Percentiles rank a stretch among this genome's conserved stretches.
Conservation (phyloP, 1,140 invertebrate genomes). For the Zaprionus nigranus region DNA sequence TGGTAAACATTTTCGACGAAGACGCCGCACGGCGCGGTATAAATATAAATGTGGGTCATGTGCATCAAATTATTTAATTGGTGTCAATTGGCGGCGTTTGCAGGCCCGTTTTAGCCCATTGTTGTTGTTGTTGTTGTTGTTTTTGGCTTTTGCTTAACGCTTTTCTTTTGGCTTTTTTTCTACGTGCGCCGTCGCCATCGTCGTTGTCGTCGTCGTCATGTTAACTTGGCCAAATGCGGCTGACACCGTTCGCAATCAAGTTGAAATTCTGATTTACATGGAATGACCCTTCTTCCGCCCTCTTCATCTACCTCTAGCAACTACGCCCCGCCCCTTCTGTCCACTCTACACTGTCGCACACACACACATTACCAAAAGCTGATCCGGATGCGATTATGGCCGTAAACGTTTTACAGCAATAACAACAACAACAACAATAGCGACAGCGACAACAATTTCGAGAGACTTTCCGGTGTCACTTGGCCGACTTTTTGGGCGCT, state of each 20-base stretch:
- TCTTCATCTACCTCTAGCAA: too few relatives aligned
- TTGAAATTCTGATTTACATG: conserved; percentile 44
- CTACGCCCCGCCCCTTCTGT: background rate
- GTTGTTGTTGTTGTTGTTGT: conserved; percentile 31
- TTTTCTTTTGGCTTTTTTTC: conserved; percentile 34
- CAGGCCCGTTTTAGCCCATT: conserved; percentile 39
- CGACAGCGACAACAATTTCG: conserved; percentile 13
- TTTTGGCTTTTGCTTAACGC: conserved; percentile 26
- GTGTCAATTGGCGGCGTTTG: conserved; percentile 73
- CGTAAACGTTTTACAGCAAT: conserved; percentile 67
- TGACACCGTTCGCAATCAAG: conserved; percentile 38
- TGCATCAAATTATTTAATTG: conserved; percentile 83
- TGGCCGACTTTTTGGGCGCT: conserved; percentile 36
- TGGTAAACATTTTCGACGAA: conserved; percentile 1
- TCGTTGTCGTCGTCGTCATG: background rate
- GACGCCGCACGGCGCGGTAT: conserved; percentile 28
- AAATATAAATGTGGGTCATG: conserved; percentile 82
- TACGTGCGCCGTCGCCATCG: background rate
- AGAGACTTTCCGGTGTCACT: conserved; percentile 64
- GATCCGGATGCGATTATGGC: conserved; percentile 78
- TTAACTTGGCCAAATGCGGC: conserved; percentile 46
- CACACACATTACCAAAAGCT: conserved; percentile 43
- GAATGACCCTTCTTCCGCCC: background rate
- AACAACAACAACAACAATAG: conserved; percentile 24
- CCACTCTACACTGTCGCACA: conserved; percentile 6